Percentiles rank a stretch among this genome's conserved stretches.
phyloP scores from a whole-genome alignment of 2,113 vertebrate species.

The Chascanopsetta lugubris region DNA sequence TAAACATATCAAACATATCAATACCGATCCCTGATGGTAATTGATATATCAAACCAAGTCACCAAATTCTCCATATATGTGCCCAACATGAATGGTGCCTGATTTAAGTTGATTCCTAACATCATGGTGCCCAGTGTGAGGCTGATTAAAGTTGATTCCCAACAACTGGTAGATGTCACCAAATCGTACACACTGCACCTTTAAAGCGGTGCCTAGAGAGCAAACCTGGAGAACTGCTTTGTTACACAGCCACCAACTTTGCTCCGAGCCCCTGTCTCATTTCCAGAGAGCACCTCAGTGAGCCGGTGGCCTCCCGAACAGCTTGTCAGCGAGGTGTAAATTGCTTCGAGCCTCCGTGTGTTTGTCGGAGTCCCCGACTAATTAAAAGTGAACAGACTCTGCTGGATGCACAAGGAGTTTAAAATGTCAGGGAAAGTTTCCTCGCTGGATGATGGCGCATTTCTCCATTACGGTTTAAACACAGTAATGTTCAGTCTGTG shows the following conservation, averaged over 20 bases:
- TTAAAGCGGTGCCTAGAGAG: no score
- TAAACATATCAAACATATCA: no score
- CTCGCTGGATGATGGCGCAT: not conserved
- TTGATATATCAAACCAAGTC: no score
- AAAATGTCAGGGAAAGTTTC: constrained; percentile 28
- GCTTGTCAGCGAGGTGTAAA: constrained; percentile 2
- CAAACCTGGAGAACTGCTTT: no score
- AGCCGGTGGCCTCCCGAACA: not conserved
- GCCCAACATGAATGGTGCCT: no score
- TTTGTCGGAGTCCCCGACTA: constrained; percentile 40
- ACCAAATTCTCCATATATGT: no score
- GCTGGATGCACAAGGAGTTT: constrained; percentile 1
- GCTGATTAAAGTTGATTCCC: no score
- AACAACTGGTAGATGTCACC: no score
- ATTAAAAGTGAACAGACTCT: constrained; percentile 41
- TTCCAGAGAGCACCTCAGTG: not conserved
- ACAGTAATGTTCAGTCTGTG: not conserved
- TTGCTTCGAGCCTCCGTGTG: constrained; percentile 31
- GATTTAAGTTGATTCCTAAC: no score
- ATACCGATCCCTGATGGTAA: no score
- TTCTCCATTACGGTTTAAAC: not conserved
- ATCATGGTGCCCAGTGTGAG: no score
- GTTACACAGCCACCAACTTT: not conserved
- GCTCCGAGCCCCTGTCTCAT: not conserved
- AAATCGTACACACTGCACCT: no score